Evolutionary conservation across 2,797 vertebrate species (phyloP).

Genomic region (Argentina silus): DNA sequence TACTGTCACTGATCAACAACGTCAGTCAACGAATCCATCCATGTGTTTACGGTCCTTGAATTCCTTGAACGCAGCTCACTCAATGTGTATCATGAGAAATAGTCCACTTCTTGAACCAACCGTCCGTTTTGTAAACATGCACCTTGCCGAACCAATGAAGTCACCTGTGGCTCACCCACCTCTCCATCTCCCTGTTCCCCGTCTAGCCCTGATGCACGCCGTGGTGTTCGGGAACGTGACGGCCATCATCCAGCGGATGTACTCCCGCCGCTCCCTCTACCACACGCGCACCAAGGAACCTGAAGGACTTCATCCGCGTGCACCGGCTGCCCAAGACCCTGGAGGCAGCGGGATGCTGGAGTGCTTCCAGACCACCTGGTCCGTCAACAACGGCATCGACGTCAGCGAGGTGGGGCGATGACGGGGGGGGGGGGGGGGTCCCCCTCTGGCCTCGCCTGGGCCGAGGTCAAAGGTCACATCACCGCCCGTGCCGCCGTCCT

Average conservation of each 20-base stretch:
- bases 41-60: too few species aligned
- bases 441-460: not conserved
- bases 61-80: too few species aligned
- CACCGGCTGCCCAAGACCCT: conserved; percentile 70
- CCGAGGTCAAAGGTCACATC: not conserved
- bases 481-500: not conserved
- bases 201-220: conserved; percentile 70
- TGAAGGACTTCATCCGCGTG: conserved; percentile 75
- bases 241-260: conserved; percentile 78
- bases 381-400: conserved; percentile 94
- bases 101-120: not conserved
- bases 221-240: conserved; percentile 80
- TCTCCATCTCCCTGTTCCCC: not conserved
- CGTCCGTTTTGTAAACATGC: not conserved
- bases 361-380: conserved; percentile 97
- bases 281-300: conserved; percentile 73
- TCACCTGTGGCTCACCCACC: not conserved
- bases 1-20: too few species aligned
- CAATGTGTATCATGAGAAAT: too few species aligned
- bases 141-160: not conserved
- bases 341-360: conserved; percentile 95
- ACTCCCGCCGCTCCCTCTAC: conserved; percentile 72
- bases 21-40: too few species aligned
- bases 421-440: not conserved
- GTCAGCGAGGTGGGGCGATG: conserved; percentile 63